Percentiles rank a stretch among this genome's conserved stretches.
These are phyloP conservation scores for Calliphora vicina DNA, from an alignment of 1,140 invertebrate species.

Conservation along the genomic window DNA sequence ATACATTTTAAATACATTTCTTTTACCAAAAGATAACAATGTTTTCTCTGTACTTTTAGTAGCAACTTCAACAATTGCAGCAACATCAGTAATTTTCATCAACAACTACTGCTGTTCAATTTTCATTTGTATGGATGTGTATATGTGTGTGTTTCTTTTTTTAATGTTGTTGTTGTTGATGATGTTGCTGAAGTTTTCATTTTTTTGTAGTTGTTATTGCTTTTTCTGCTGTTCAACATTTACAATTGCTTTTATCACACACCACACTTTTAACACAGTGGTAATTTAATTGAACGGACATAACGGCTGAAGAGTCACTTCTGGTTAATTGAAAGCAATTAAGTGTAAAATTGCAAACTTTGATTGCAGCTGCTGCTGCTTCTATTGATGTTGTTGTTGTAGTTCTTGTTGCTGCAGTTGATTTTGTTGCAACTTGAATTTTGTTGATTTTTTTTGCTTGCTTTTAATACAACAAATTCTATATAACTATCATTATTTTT, in stretches of 20 bases:
- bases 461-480: background rate
- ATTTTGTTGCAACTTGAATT: background rate
- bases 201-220: background rate
- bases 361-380: slow-evolving; percentile 29
- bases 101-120: background rate
- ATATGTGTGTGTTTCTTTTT: too few relatives aligned
- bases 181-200: background rate
- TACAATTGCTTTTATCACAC: slow-evolving; percentile 31
- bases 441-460: background rate
- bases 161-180: background rate
- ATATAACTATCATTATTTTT: background rate
- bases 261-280: slow-evolving; percentile 33
- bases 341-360: slow-evolving; percentile 34
- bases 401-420: background rate
- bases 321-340: slow-evolving; percentile 34
- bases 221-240: background rate
- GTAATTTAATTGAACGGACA: slow-evolving; percentile 34
- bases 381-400: too few relatives aligned
- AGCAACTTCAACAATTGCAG: slow-evolving; percentile 9
- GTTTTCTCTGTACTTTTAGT: slow-evolving; percentile 21
- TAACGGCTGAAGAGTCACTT: slow-evolving; percentile 31
- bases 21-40: slow-evolving; percentile 33
- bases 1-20: slow-evolving; percentile 21
- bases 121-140: background rate
- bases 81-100: slow-evolving; percentile 22